Evolutionary conservation across 1,140 invertebrate genomes (phyloP).

Genomic region (Whitmania pigra): DNA sequence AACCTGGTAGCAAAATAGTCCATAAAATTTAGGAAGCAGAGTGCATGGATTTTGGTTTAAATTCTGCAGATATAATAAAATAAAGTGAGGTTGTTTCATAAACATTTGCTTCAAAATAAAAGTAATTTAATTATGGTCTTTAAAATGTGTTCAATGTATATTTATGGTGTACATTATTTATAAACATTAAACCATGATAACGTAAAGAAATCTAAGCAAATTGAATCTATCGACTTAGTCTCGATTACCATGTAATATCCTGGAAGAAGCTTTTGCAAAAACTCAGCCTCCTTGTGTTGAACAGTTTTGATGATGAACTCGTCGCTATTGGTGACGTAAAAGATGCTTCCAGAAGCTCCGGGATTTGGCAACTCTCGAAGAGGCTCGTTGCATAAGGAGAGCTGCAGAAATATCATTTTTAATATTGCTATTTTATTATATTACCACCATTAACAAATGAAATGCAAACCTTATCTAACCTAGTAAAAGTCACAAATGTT

Average conservation of each 20-base stretch:
- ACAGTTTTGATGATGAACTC: conserved; percentile 99
- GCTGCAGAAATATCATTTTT: background rate
- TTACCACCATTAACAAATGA: too few species aligned
- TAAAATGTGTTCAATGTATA: background rate
- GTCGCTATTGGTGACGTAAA: conserved; percentile 95
- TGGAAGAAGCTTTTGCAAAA: conserved; percentile 92
- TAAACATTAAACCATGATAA: background rate
- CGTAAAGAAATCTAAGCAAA: background rate
- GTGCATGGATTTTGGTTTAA: conserved; percentile 94
- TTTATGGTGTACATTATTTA: background rate
- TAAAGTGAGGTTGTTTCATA: conserved; percentile 17
- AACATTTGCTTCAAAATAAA: background rate
- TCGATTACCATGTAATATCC: conserved; percentile 72
- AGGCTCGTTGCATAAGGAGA: conserved; percentile 81
- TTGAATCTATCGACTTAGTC: background rate
- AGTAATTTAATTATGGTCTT: background rate
- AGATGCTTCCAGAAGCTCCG: conserved; percentile 95
- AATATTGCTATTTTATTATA: too few species aligned
- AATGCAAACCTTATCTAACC: too few species aligned
- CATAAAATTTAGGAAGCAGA: conserved; percentile 96
- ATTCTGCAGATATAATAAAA: conserved; percentile 48
- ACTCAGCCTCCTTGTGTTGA: conserved; percentile 97
- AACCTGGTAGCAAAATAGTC: conserved; percentile 85
- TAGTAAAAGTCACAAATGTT: background rate
- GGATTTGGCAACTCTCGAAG: conserved; percentile 91